These are phyloP conservation scores for Prunella fulvescens DNA, from an alignment of 2,113 vertebrate genomes.

Conservation along the genomic window DNA sequence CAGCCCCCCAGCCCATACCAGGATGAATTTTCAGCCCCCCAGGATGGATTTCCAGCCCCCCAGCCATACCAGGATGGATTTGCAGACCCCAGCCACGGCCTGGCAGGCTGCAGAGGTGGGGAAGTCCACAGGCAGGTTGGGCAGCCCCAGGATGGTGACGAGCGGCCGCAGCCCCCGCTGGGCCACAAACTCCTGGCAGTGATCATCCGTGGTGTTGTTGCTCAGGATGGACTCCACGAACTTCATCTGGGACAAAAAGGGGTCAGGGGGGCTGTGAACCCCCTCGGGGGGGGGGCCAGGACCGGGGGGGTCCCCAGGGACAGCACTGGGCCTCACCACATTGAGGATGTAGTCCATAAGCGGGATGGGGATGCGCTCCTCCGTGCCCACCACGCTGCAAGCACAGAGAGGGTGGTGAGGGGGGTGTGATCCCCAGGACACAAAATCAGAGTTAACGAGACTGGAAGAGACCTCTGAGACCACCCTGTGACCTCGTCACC, in stretches of 20 bases:
- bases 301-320: neutral
- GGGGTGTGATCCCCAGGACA: neutral
- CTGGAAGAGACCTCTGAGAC: too few relatives aligned
- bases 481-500: neutral
- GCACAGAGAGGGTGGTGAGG: too few relatives aligned
- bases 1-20: neutral
- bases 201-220: neutral
- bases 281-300: too few relatives aligned
- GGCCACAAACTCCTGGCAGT: neutral
- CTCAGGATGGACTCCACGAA: neutral
- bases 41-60: neutral
- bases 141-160: neutral
- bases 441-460: fast-evolving
- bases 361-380: neutral
- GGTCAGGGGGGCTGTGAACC: too few relatives aligned
- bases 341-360: neutral
- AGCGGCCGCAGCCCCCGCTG: neutral
- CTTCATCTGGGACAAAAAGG: neutral
- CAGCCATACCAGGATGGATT: neutral
- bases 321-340: neutral
- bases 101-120: neutral
- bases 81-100: neutral
- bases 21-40: neutral
- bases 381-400: neutral
- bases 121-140: neutral